Conservation (phyloP, 2,113 vertebrate species). For the Telmatochromis brichardi region DNA sequence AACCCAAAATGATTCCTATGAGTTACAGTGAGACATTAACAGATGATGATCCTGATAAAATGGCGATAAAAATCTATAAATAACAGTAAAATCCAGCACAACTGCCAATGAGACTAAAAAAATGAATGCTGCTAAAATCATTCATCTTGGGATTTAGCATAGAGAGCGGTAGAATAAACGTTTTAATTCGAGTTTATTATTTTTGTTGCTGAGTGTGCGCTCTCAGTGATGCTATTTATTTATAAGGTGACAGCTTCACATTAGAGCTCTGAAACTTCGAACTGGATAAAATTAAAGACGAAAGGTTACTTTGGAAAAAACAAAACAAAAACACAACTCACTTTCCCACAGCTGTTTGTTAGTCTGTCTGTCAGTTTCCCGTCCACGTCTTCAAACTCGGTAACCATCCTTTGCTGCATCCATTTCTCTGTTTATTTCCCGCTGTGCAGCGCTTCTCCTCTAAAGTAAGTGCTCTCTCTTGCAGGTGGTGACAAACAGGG, state of each 20-base stretch:
- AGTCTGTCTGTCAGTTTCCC: background rate
- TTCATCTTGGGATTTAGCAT: background rate
- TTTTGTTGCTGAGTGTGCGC: background rate
- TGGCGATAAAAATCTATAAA: background rate
- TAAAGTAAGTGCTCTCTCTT: background rate
- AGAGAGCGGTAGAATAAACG: background rate
- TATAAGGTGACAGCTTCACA: background rate
- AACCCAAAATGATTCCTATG: background rate
- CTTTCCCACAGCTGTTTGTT: background rate
- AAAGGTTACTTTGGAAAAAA: background rate
- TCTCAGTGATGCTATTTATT: background rate
- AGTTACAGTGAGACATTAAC: background rate
- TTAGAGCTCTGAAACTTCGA: background rate
- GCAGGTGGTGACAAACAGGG: conserved; percentile 98
- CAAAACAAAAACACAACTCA: background rate
- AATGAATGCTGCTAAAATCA: background rate
- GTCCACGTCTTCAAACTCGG: background rate
- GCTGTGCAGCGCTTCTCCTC: background rate
- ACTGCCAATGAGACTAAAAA: background rate
- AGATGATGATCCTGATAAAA: background rate
- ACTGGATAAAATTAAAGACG: background rate
- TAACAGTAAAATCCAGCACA: background rate
- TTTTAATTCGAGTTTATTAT: background rate
- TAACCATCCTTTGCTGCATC: background rate
- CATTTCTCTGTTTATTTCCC: background rate